phyloP scores from a whole-genome alignment of 2,797 vertebrate species.

The Apodemus agrarius region DNA sequence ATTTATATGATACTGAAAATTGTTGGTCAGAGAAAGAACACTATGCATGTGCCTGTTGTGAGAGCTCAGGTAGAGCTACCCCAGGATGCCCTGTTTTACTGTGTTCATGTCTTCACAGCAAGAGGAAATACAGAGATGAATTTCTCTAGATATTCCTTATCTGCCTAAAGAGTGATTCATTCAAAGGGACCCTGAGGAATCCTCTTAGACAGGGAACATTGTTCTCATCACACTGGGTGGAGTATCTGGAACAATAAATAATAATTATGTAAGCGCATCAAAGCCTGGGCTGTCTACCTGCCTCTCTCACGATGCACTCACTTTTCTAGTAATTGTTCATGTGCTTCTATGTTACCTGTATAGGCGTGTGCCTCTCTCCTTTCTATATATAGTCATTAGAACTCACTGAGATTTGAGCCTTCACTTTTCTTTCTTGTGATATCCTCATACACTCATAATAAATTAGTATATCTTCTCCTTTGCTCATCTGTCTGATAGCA shows the following conservation, averaged over 20 bases:
- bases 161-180: not conserved
- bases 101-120: not conserved
- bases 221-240: too few relatives aligned
- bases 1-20: not conserved
- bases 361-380: too few relatives aligned
- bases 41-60: accelerated
- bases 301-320: not conserved
- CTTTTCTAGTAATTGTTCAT: not conserved
- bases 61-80: too few relatives aligned
- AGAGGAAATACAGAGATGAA: not conserved
- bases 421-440: not conserved
- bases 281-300: not conserved
- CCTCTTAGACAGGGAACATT: not conserved
- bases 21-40: not conserved
- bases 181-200: not conserved
- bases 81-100: not conserved
- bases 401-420: not conserved
- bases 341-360: not conserved
- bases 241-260: not conserved
- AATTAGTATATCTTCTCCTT: not conserved
- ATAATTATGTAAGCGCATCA: not conserved
- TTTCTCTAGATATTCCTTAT: not conserved
- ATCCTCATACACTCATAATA: not conserved
- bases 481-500: not conserved
- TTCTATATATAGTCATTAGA: not conserved